phyloP scores from a whole-genome alignment of 2,113 vertebrate genomes.

The Poicephalus meyeri region DNA sequence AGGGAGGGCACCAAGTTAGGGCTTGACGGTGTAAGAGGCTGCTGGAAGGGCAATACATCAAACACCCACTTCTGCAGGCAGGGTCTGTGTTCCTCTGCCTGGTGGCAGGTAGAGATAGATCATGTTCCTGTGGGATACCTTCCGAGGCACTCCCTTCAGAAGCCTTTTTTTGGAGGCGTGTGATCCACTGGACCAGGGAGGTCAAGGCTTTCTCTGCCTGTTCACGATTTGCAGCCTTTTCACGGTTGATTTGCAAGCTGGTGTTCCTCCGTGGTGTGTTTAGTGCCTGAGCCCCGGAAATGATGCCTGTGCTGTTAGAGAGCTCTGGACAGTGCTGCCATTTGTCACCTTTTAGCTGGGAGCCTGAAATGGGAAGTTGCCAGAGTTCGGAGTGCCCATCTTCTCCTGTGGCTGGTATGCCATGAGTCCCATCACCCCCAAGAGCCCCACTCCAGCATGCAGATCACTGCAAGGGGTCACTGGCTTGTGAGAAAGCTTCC shows the following conservation, averaged over 20 bases:
- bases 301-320: neutral
- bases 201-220: neutral
- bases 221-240: neutral
- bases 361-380: neutral
- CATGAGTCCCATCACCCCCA: fast-evolving
- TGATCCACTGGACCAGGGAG: neutral
- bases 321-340: fast-evolving
- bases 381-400: neutral
- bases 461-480: neutral
- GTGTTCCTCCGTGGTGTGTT: fast-evolving
- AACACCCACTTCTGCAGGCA: neutral
- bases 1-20: neutral
- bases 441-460: fast-evolving
- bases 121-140: fast-evolving
- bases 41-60: neutral
- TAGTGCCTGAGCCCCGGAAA: neutral
- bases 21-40: neutral
- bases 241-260: neutral
- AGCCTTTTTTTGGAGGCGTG: fast-evolving
- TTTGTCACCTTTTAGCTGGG: neutral
- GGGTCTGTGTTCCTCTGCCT: neutral
- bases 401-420: neutral
- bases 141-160: neutral
- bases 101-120: neutral
- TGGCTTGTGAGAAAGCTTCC: neutral